Base-by-base conservation (phyloP, 23 tunicate species). In the Ciona savignyi region DNA sequence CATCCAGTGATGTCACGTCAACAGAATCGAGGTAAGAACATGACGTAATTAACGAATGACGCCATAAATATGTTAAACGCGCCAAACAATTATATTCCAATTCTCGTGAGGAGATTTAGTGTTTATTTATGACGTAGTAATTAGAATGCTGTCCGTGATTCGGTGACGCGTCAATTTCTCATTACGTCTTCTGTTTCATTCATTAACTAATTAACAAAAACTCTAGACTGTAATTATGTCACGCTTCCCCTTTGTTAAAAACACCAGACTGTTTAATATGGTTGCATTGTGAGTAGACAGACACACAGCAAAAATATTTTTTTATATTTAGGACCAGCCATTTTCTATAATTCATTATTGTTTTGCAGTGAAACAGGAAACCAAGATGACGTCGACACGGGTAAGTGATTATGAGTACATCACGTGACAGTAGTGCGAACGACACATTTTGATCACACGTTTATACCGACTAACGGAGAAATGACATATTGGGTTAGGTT, bases 361-460 rank as follows among this genome's bases (percentile, higher is more conserved):
- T 49, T 72, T 48, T 72, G 48, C 64, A 49, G 76, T 29, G 65
- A 49, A 72, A 74, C 87, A 65, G 75, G 76, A 79, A 79, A 70
- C 76, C 76, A 70, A 60, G 35, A 49, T 23, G 66, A 32, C 23
- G 67, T n/a, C 63, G 87, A 67, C 56, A 82, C 80, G 80, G 87
- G 87, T 82, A 75, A 82, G 87, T 82, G 56, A 9, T 42, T 42
- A 6, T 42, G 56, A 42, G 56, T 42, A 15, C 56, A 42, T 42
- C 56, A 42, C 56, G 56, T 42, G 56, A 42, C 56, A 42, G 56
- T 15, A 42, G n/a, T n/a, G n/a, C n/a, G n/a, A n/a, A n/a, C n/a
- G n/a, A n/a, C n/a, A n/a, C n/a, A n/a, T n/a, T n/a, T n/a, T n/a
- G n/a, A n/a, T n/a, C n/a, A n/a, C n/a, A n/a, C n/a, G n/a, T n/a